Conservation (phyloP, 2,113 vertebrate species). For the Myrmecobius fasciatus region DNA sequence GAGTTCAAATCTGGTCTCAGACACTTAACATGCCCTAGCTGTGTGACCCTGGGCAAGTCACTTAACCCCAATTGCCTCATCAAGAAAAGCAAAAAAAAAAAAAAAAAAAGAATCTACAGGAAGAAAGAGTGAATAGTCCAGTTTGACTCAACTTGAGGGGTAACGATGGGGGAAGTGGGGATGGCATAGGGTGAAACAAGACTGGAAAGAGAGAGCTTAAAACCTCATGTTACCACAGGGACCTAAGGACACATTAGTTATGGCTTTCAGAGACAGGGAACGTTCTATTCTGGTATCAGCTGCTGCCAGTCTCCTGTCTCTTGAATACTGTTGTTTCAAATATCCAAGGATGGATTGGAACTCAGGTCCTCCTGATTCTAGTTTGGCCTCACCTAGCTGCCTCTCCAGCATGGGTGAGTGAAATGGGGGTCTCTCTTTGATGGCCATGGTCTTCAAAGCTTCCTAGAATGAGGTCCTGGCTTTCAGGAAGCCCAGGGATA, state of each 20-base stretch:
- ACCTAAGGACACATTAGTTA: background rate
- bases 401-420: background rate
- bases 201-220: background rate
- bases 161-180: background rate
- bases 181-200: background rate
- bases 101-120: background rate
- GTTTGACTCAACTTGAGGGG: background rate
- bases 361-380: background rate
- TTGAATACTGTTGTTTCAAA: too few relatives aligned
- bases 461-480: background rate
- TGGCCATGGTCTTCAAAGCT: background rate
- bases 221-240: background rate
- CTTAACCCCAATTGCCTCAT: too few relatives aligned
- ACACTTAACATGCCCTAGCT: too few relatives aligned
- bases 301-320: background rate
- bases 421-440: background rate
- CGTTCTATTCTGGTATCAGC: background rate
- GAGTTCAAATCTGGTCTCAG: too few relatives aligned
- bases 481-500: background rate
- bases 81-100: too few relatives aligned
- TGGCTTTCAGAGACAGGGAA: rapidly evolving
- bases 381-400: background rate
- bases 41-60: too few relatives aligned
- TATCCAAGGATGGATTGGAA: background rate
- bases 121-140: background rate